A percentile compares a stretch with the other conserved stretches of the same genome.
Conservation (phyloP, 2,797 vertebrate species). For the Adelosebastes latens region DNA sequence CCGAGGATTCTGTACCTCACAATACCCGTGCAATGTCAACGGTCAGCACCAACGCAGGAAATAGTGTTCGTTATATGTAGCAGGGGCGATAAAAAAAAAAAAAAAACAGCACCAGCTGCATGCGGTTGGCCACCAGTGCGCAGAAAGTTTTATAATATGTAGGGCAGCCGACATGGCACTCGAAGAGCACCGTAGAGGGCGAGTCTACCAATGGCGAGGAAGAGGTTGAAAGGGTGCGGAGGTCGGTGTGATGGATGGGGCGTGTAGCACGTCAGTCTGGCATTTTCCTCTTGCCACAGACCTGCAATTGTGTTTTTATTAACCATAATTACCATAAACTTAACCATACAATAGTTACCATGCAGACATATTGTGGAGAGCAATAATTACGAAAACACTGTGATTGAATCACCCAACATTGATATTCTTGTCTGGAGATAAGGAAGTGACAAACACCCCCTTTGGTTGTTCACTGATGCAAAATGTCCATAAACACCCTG, state of each 20-base stretch:
- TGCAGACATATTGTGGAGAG: background rate
- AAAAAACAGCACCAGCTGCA: too few relatives aligned
- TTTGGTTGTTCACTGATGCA: background rate
- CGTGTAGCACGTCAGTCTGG: background rate
- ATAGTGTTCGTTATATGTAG: background rate
- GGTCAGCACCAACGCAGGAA: background rate
- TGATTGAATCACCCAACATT: background rate
- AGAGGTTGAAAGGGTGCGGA: background rate
- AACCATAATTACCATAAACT: background rate
- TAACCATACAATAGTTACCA: background rate
- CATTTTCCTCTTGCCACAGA: background rate
- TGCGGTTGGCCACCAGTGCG: too few relatives aligned
- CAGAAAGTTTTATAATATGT: too few relatives aligned
- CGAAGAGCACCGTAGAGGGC: too few relatives aligned
- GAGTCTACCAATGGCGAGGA: background rate
- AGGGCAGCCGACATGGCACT: accelerated
- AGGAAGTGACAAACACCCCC: background rate
- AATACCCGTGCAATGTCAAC: background rate
- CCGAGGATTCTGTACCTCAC: background rate
- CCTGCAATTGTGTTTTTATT: background rate
- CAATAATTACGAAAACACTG: background rate
- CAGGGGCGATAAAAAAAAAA: background rate
- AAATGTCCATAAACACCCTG: background rate
- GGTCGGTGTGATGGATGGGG: background rate
- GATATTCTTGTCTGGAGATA: background rate